Base-by-base conservation (phyloP, 2,888 invertebrate genomes). In the Cataglyphis altisquamis region DNA sequence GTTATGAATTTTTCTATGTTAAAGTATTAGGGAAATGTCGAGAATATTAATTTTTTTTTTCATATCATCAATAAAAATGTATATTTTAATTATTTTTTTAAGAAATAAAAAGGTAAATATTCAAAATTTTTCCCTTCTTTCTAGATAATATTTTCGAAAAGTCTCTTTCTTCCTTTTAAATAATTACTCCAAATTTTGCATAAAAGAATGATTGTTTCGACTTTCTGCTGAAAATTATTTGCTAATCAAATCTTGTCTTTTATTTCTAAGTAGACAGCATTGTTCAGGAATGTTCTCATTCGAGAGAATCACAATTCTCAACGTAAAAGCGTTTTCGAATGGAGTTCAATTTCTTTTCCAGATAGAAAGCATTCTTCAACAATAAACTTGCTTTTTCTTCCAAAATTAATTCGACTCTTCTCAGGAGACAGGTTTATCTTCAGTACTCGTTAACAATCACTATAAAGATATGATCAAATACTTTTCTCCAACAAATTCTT, bases 91-190 rank as follows among this genome's bases (percentile, higher is more conserved):
- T 25, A 25, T 57, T 29, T 60, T 15, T 15, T 25, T 57, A 41
- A n/a, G 15, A n/a, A 25, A 6, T 57, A 15, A 73, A 21, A 57
- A 41, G 15, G n/a, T 45, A 21, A 63, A 63, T 74, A 63, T 60
- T 60, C n/a, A 29, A 60, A 73, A 41, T 73, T 41, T 57, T 72
- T 72, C 18, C 4, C 21, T 36, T 12, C 12, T 21, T 55, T 36
- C 8, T 52, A n/a, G 8, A 12, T 1, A 63, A 9, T 45, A 3
- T 60, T 6, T 15, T 21, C 3, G 0, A 29, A 3, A 18, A 18
- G 3, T 18, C 9, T 77, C 1, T n/a, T 15, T 39, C 0, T 63
- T n/a, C 36, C 0, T 63, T 62, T 29, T n/a, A 25, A 72, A 9
- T 21, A 1, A 3, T 32, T 41, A 41, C 60, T 48, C 10, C 1